phyloP scores from a whole-genome alignment of 2,113 vertebrate genomes.

The Fulica atra region DNA sequence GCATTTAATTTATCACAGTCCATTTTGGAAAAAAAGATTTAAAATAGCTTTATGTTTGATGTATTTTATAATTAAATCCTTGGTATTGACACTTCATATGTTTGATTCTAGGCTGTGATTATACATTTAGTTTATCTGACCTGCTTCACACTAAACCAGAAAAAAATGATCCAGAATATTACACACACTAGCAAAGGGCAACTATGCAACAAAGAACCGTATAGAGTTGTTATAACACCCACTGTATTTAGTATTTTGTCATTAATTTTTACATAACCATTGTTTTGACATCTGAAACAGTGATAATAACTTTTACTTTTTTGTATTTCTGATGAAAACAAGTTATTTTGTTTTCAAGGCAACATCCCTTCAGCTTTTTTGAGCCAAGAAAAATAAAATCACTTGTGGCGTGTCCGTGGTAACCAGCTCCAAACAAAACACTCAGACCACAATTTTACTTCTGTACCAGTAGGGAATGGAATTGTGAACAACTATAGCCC shows the following conservation, averaged over 20 bases:
- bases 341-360: neutral
- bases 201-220: neutral
- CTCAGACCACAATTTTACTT: neutral
- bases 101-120: constrained; percentile 6
- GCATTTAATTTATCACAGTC: neutral
- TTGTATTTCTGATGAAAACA: neutral
- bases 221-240: neutral
- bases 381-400: neutral
- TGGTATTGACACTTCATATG: neutral
- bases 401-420: neutral
- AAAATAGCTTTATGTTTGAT: neutral
- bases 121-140: neutral
- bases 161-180: neutral
- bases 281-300: neutral
- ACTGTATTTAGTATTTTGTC: neutral
- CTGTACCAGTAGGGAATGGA: neutral
- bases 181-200: neutral
- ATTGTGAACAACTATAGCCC: neutral
- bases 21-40: neutral
- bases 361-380: neutral
- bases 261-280: neutral
- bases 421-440: neutral
- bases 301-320: neutral
- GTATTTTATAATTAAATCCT: neutral
- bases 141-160: neutral